These are phyloP conservation scores for Ectobius pallidus DNA, from an alignment of 2,888 invertebrate species.

Conservation along the genomic window DNA sequence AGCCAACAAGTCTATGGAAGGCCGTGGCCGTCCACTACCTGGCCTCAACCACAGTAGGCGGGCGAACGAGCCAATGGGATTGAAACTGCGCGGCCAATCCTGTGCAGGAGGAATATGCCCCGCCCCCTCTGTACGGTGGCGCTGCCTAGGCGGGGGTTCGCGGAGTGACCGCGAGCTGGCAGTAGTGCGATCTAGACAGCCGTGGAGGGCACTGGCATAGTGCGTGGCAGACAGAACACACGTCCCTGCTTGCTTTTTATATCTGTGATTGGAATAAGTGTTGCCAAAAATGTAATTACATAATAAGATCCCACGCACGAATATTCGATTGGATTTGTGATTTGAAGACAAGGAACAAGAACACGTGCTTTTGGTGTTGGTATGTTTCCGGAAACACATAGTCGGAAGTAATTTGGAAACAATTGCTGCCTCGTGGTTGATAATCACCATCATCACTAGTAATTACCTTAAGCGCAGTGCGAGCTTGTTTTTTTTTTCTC, in stretches of 20 bases:
- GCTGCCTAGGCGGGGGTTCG: constrained; percentile 31
- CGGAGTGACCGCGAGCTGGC: not conserved
- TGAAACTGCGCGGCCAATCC: constrained; percentile 32
- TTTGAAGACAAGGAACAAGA: not conserved
- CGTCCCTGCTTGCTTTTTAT: not conserved
- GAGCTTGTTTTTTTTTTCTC: not conserved
- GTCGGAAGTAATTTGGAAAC: not conserved
- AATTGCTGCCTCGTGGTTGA: not conserved
- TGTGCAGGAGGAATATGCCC: constrained; percentile 23
- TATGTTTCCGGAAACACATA: not conserved
- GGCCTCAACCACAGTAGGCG: constrained; percentile 3
- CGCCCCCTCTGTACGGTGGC: constrained; percentile 38
- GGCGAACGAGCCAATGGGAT: constrained; percentile 27
- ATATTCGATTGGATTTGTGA: not conserved
- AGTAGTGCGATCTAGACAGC: constrained; percentile 29
- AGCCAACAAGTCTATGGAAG: constrained; percentile 27
- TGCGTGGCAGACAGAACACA: not conserved
- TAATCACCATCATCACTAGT: not conserved
- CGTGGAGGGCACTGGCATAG: not conserved
- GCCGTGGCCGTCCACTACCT: not conserved
- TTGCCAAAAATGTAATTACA: not conserved
- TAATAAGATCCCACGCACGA: too few species aligned
- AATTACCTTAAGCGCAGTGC: not conserved
- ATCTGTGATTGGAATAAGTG: not conserved
- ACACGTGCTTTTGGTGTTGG: not conserved